Evolutionary conservation across 2,797 vertebrate species (phyloP), one percentile per base, ranked within the genome.

Genomic region (Calcarius lapponicus): DNA sequence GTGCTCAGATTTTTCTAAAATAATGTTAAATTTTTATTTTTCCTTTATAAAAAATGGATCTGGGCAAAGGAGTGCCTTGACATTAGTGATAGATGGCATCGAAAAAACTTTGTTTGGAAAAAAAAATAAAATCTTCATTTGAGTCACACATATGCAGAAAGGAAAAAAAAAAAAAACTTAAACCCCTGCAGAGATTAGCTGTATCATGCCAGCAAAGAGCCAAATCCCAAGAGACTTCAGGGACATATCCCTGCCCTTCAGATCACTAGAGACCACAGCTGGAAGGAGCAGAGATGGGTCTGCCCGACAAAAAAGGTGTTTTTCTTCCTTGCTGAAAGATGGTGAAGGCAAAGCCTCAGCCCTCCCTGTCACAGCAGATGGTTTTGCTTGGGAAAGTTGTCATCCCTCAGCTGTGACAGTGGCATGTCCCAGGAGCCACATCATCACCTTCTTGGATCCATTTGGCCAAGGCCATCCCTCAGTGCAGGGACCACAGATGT

Each of bases 21-120:
- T 65, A 85, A 76, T 65, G 78, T 70, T 72, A 57, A 34, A 45
- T 65, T 94, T 79, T 76, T 66, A 4, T 3, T 36, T 64, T n/a
- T 62, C 67, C 34, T 24, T 20, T 32, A 10, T 10, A 3, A 60
- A 80, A 36, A n/a, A 3, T 38, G 53, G 53, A 92, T 96, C 78
- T 91, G 73, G 88, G 94, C 75, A 94, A 86, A 83, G 70, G 73
- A 95, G 50, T 69, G 80, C 90, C 80, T 93, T 93, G 85, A 91
- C 93, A 95, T 92, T 92, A 88, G 75, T 93, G 93, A 92, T 93
- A 97, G 97, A 97, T 97, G 96, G 96, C 86, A 96, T 81, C 32
- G 69, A 92, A 95, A 91, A 51, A 60, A 1, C 22, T 65, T 80
- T 79, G 81, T 85, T 93, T 81, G 80, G 75, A 93, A 88, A 91